Evolutionary conservation across 2,888 invertebrate species (phyloP).

Genomic region (Caenorhabditis virilis): DNA sequence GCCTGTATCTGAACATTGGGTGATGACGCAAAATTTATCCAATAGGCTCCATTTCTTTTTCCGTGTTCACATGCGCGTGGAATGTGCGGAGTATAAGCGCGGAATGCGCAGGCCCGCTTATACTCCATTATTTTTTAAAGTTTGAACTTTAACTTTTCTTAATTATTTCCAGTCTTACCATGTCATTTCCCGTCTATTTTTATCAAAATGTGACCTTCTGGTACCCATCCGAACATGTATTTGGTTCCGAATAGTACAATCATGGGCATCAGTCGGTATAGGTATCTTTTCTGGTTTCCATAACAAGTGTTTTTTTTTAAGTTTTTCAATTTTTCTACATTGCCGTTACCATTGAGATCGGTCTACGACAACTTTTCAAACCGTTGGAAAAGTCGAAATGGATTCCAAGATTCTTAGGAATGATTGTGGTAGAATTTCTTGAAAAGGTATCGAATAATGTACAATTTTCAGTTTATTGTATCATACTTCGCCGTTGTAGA

Average conservation of each 20-base stretch:
- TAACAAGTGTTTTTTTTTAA: neutral
- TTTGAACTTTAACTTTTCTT: no score
- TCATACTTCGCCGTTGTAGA: neutral
- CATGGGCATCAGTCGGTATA: conserved; percentile 1
- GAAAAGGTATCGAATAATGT: no score
- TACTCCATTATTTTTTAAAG: neutral
- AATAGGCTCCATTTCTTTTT: neutral
- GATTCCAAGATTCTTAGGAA: neutral
- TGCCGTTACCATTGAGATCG: conserved; percentile 5
- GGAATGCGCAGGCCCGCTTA: neutral
- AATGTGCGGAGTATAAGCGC: no score
- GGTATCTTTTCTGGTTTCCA: no score
- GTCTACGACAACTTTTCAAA: neutral
- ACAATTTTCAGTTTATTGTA: neutral
- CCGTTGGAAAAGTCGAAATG: neutral
- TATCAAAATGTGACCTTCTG: neutral
- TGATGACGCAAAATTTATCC: neutral
- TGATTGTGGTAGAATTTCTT: neutral
- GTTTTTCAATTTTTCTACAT: conserved; percentile 15
- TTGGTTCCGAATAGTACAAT: conserved; percentile 2
- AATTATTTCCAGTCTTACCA: conserved; percentile 3
- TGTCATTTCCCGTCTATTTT: neutral
- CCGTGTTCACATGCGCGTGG: neutral
- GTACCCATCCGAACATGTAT: neutral
- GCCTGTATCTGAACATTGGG: neutral